Percentiles rank a stretch among this genome's conserved stretches.
These are phyloP conservation scores for Globodera ellingtonae DNA, from an alignment of 1,140 invertebrate species.

Conservation along the genomic window DNA sequence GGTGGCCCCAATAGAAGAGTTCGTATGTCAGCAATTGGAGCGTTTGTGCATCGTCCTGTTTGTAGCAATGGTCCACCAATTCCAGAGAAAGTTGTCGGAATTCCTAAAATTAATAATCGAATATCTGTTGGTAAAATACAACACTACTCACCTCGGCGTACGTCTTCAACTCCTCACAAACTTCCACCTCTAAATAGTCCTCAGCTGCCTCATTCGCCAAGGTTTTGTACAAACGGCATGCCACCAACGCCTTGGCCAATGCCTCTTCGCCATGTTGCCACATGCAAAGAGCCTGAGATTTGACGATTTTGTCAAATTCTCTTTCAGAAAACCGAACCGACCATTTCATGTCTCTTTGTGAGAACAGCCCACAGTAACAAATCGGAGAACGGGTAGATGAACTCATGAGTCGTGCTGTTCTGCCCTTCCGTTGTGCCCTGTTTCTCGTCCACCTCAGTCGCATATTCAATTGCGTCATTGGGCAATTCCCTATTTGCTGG, in stretches of 20 bases:
- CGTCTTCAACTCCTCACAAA: slow-evolving; percentile 79
- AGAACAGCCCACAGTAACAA: slow-evolving; percentile 81
- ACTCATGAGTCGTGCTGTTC: slow-evolving; percentile 68
- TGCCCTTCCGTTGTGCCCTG: slow-evolving; percentile 21
- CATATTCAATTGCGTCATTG: slow-evolving; percentile 4
- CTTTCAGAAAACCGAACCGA: not conserved
- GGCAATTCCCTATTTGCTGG: not conserved
- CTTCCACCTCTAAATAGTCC: slow-evolving; percentile 85
- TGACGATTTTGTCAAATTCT: not conserved
- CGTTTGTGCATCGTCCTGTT: slow-evolving; percentile 90
- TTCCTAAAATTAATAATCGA: slow-evolving; percentile 48
- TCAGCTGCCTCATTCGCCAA: slow-evolving; percentile 94
- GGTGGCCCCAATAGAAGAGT: slow-evolving; percentile 92
- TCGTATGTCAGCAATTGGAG: slow-evolving; percentile 92
- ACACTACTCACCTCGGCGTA: slow-evolving; percentile 64
- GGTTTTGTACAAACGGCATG: slow-evolving; percentile 92
- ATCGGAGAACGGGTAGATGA: slow-evolving; percentile 48
- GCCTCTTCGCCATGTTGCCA: slow-evolving; percentile 79
- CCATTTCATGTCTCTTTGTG: slow-evolving; percentile 75
- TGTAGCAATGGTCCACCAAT: slow-evolving; percentile 89
- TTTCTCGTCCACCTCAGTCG: slow-evolving; percentile 25
- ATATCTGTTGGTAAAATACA: slow-evolving; percentile 47
- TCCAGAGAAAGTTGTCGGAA: slow-evolving; percentile 76
- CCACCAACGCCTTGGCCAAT: slow-evolving; percentile 83
- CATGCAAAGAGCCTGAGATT: slow-evolving; percentile 44